phyloP scores from a whole-genome alignment of 1,140 invertebrate species.

The Andrena cerasifolii region DNA sequence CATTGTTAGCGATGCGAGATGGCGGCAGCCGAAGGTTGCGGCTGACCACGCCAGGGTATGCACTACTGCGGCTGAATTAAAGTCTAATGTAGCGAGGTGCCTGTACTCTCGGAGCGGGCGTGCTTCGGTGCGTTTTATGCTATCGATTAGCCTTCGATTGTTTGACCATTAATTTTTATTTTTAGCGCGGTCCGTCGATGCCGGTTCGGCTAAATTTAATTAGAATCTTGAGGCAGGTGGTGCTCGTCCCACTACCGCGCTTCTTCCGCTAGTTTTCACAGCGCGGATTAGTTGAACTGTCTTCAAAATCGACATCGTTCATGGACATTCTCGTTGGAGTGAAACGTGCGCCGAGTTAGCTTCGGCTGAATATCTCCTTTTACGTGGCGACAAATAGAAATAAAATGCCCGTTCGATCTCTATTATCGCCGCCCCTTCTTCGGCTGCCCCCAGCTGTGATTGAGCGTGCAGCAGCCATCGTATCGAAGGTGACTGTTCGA shows the following conservation, averaged over 20 bases:
- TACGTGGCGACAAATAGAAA: background rate
- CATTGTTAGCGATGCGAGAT: slow-evolving; percentile 41
- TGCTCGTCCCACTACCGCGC: background rate
- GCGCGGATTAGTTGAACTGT: background rate
- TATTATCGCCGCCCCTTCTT: background rate
- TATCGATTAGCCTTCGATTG: slow-evolving; percentile 77
- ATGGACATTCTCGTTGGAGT: too few relatives aligned
- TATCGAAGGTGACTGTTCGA: slow-evolving; percentile 31
- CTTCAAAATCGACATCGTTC: too few relatives aligned
- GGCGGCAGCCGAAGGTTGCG: slow-evolving; percentile 48
- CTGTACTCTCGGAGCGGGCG: slow-evolving; percentile 30
- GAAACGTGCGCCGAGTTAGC: background rate
- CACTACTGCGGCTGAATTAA: slow-evolving; percentile 68
- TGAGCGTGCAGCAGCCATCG: slow-evolving; percentile 2
- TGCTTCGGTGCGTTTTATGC: slow-evolving; percentile 41
- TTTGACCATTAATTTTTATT: slow-evolving; percentile 72
- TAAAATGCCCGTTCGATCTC: background rate
- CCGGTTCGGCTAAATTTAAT: slow-evolving; percentile 65
- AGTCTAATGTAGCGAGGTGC: slow-evolving; percentile 59
- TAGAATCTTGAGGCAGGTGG: slow-evolving; percentile 40
- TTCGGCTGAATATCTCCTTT: background rate
- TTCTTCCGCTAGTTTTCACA: background rate
- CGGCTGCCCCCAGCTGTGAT: background rate
- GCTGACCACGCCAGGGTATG: slow-evolving; percentile 43
- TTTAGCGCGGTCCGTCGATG: slow-evolving; percentile 69